These are phyloP conservation scores for Xiphophorus birchmanni DNA, from an alignment of 2,797 vertebrate species.

Conservation along the genomic window DNA sequence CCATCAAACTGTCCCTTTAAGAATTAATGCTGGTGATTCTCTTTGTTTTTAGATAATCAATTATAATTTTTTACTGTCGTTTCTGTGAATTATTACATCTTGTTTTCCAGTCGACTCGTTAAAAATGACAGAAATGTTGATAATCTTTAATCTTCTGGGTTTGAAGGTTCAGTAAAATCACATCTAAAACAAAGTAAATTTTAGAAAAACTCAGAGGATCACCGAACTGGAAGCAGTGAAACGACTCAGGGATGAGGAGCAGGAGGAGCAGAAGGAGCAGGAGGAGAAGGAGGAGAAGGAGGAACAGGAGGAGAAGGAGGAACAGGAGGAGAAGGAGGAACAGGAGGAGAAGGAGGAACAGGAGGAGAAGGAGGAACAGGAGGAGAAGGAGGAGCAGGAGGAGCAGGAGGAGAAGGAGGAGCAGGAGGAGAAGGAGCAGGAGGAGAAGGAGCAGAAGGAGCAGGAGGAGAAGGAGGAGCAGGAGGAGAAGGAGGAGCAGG, in stretches of 20 bases:
- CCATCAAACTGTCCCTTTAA: background rate
- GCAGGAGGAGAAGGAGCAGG: too few relatives aligned
- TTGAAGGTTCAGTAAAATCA: background rate
- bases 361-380: too few relatives aligned
- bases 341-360: too few relatives aligned
- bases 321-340: too few relatives aligned
- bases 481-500: too few relatives aligned
- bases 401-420: too few relatives aligned
- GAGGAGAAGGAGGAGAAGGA: too few relatives aligned
- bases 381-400: too few relatives aligned
- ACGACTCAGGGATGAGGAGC: background rate
- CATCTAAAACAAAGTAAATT: too few relatives aligned
- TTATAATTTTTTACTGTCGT: background rate
- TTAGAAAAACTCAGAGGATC: conserved; percentile 13
- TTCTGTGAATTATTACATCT: background rate
- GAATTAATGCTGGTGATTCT: conserved; percentile 21
- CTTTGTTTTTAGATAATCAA: background rate
- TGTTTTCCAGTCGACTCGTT: background rate
- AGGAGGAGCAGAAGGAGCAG: conserved; percentile 21
- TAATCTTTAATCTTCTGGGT: background rate
- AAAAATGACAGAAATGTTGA: background rate
- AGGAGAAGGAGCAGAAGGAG: too few relatives aligned
- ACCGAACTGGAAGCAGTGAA: conserved; percentile 13
- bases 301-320: too few relatives aligned
- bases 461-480: too few relatives aligned